Conservation (phyloP, 1,140 invertebrate genomes). For the Cydia fagiglandana region DNA sequence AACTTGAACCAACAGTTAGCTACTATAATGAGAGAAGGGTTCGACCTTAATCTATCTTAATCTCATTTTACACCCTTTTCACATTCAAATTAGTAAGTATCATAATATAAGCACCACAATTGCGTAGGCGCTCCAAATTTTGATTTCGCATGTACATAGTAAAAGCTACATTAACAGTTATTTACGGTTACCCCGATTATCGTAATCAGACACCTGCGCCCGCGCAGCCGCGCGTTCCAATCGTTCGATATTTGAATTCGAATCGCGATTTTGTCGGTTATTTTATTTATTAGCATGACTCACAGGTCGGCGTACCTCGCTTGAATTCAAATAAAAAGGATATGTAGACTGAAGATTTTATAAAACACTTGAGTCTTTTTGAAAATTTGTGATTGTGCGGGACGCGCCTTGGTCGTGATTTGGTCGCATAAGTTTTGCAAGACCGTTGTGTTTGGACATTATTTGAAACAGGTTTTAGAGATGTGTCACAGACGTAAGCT, state of each 20-base stretch:
- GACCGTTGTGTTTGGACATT: slow-evolving; percentile 7
- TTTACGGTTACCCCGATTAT: slow-evolving; percentile 28
- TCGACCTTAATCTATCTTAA: too few species aligned
- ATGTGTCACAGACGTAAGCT: neutral
- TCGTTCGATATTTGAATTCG: slow-evolving; percentile 18
- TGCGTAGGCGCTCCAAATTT: slow-evolving; percentile 22
- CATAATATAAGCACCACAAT: neutral
- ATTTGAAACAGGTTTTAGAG: neutral
- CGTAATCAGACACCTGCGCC: slow-evolving; percentile 22
- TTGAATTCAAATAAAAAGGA: neutral
- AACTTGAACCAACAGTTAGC: too few species aligned
- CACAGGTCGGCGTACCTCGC: slow-evolving; percentile 7
- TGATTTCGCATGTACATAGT: slow-evolving; percentile 4
- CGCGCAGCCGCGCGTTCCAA: neutral
- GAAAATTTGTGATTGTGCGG: neutral
- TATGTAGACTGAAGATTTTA: neutral
- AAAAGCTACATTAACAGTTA: slow-evolving; percentile 13
- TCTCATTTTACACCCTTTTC: too few species aligned
- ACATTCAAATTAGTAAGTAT: too few species aligned
- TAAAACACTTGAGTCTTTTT: neutral
- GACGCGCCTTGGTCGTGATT: slow-evolving; percentile 2
- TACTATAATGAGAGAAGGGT: too few species aligned
- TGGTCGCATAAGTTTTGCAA: neutral
- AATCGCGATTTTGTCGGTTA: slow-evolving; percentile 9
- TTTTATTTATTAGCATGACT: slow-evolving; percentile 16